Conservation (phyloP, 2,113 vertebrate species). For the Etia nguti region DNA sequence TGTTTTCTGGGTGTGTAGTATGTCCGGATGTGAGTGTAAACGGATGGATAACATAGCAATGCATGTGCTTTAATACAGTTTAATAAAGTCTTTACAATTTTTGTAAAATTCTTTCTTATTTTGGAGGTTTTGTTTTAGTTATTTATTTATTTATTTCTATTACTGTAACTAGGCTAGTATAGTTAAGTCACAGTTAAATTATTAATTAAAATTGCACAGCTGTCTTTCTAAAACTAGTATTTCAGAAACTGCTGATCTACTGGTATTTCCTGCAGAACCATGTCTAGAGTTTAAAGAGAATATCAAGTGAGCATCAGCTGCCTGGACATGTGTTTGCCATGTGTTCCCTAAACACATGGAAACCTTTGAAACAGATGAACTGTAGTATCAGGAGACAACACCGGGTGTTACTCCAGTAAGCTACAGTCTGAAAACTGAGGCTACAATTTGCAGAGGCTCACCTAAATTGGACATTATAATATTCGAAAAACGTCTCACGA, state of each 20-base stretch:
- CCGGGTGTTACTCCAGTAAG: background rate
- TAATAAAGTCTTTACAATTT: constrained; percentile 55
- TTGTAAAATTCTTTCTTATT: background rate
- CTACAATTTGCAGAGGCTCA: background rate
- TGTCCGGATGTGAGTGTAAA: background rate
- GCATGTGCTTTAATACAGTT: constrained; percentile 55
- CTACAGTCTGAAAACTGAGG: background rate
- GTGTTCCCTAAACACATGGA: background rate
- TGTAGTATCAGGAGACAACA: background rate
- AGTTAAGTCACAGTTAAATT: background rate
- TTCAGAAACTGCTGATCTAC: background rate
- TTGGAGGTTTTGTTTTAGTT: background rate
- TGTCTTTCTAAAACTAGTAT: background rate
- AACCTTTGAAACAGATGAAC: background rate
- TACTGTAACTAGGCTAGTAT: background rate
- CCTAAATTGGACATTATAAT: background rate
- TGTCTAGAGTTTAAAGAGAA: background rate
- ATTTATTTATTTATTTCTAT: background rate
- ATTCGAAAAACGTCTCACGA: rapidly evolving
- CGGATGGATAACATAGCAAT: background rate
- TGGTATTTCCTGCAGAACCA: background rate
- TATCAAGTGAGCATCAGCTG: background rate
- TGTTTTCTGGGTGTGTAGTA: background rate
- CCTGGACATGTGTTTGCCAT: background rate
- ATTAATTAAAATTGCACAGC: background rate